Percentiles rank a stretch among this genome's conserved stretches.
phyloP scores from a whole-genome alignment of 2,797 vertebrate genomes.

The Ataeniobius toweri region DNA sequence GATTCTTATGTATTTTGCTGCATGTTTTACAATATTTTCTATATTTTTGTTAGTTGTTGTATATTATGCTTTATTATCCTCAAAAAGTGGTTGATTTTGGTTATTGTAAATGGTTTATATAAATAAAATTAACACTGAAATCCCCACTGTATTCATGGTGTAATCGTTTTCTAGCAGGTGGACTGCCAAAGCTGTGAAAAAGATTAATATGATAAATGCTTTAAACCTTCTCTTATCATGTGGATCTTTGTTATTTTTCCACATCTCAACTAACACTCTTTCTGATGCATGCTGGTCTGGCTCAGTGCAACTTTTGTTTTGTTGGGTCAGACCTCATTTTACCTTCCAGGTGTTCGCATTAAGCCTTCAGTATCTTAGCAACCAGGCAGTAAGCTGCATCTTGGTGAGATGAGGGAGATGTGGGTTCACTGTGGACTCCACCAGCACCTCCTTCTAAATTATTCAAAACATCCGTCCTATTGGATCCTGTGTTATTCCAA shows the following conservation, averaged over 20 bases:
- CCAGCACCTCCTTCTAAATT: constrained; percentile 4
- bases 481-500: constrained; percentile 30
- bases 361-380: constrained; percentile 49
- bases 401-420: constrained; percentile 41
- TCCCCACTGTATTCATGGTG: neutral
- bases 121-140: neutral
- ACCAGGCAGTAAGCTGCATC: constrained; percentile 34
- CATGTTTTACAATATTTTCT: neutral
- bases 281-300: constrained; percentile 21
- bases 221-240: constrained; percentile 11
- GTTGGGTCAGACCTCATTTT: constrained; percentile 47
- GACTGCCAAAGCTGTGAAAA: neutral
- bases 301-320: constrained; percentile 43
- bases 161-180: neutral
- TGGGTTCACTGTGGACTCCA: constrained; percentile 35
- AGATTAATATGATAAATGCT: neutral
- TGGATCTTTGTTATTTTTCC: constrained; percentile 44
- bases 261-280: constrained; percentile 12
- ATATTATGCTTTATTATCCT: neutral
- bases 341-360: constrained; percentile 70
- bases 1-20: neutral
- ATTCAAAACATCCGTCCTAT: constrained; percentile 29
- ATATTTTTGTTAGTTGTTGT: neutral
- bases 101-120: neutral
- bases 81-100: neutral